Conservation (phyloP, 2,113 vertebrate species). For the Gallinago jamesoni region DNA sequence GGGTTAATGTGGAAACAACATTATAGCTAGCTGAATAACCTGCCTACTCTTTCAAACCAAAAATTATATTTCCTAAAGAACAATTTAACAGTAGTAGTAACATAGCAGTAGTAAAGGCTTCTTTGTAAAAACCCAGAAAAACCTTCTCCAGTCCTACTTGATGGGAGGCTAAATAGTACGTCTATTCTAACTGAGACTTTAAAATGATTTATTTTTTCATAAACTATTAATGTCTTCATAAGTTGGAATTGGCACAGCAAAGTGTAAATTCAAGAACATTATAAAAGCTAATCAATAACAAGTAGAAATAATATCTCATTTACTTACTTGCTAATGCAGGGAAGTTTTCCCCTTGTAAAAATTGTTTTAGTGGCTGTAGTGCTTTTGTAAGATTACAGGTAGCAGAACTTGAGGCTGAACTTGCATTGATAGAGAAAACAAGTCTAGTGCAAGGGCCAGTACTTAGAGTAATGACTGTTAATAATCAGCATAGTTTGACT, state of each 20-base stretch:
- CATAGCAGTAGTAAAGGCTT: neutral
- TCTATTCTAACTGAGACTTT: neutral
- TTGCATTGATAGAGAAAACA: neutral
- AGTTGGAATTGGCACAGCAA: neutral
- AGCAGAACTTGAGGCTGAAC: neutral
- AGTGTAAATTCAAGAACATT: neutral
- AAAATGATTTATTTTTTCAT: neutral
- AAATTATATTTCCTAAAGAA: neutral
- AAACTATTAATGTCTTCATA: neutral
- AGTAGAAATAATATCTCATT: neutral
- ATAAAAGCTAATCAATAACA: neutral
- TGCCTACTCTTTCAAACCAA: neutral
- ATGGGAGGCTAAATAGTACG: neutral
- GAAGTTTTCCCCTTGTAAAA: neutral
- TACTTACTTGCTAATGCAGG: neutral
- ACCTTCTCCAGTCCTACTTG: neutral
- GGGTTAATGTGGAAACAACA: neutral
- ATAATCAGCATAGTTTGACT: neutral
- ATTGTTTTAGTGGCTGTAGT: neutral
- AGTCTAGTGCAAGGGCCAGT: neutral
- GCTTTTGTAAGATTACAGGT: neutral
- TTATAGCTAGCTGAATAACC: neutral
- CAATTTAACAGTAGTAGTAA: neutral
- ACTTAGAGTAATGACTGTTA: neutral
- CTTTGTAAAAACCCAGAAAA: neutral